phyloP scores from a whole-genome alignment of 2,888 invertebrate genomes.

The Dioctria linearis region DNA sequence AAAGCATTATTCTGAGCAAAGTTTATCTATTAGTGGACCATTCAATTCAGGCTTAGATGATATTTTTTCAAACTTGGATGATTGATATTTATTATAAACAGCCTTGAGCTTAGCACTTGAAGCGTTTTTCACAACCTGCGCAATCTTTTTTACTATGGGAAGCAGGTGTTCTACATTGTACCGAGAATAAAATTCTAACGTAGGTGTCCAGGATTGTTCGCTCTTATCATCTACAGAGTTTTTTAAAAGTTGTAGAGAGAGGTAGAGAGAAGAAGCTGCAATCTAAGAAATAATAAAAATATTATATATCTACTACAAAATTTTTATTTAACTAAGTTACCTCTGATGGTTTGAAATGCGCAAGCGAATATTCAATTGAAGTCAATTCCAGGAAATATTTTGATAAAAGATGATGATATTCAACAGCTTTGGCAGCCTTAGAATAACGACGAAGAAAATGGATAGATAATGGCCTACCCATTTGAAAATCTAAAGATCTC shows the following conservation, averaged over 20 bases:
- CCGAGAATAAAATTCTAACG: conserved; percentile 82
- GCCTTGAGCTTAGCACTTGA: conserved; percentile 81
- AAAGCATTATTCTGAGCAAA: conserved; percentile 56
- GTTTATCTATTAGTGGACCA: conserved; percentile 65
- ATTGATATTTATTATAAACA: conserved; percentile 79
- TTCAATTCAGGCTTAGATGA: conserved; percentile 77
- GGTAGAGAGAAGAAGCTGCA: conserved; percentile 68
- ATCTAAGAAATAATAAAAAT: conserved; percentile 62
- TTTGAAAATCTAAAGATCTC: conserved; percentile 81
- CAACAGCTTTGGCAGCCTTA: conserved; percentile 75
- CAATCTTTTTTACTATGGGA: conserved; percentile 80
- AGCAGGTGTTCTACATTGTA: conserved; percentile 80
- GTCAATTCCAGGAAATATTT: conserved; percentile 93
- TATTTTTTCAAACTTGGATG: conserved; percentile 76
- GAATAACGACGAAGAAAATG: conserved; percentile 89
- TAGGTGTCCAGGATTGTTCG: conserved; percentile 79
- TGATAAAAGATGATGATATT: conserved; percentile 82
- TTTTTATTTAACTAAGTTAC: conserved; percentile 78
- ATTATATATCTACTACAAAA: conserved; percentile 24
- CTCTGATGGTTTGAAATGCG: conserved; percentile 85
- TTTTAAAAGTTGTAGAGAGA: conserved; percentile 67
- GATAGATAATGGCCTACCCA: conserved; percentile 89
- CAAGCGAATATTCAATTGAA: conserved; percentile 85
- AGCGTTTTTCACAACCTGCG: conserved; percentile 78
- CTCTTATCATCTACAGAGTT: conserved; percentile 68